Conservation (phyloP, 2,888 invertebrate genomes). For the Chymomyza caudatula region DNA sequence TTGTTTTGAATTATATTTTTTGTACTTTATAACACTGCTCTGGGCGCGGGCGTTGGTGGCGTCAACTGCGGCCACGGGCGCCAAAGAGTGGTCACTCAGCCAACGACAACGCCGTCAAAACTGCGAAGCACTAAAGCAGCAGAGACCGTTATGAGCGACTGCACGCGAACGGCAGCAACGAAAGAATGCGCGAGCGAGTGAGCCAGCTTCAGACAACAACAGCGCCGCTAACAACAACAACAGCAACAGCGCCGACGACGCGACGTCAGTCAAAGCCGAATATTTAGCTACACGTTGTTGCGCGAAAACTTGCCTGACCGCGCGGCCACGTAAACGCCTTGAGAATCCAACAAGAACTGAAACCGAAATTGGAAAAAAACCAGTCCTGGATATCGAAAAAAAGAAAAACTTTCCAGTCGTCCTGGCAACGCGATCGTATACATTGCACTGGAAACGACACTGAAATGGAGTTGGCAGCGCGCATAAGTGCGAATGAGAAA, state of each 20-base stretch:
- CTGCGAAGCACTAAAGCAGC: constrained; percentile 38
- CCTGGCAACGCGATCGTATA: constrained; percentile 64
- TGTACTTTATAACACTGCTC: constrained; percentile 38
- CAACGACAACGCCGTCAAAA: constrained; percentile 8
- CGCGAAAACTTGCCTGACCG: constrained; percentile 43
- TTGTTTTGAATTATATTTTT: neutral
- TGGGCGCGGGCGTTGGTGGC: neutral
- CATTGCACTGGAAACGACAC: constrained; percentile 3
- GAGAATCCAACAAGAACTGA: constrained; percentile 78
- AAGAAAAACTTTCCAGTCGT: constrained; percentile 62
- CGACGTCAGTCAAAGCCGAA: constrained; percentile 43
- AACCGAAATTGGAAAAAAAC: constrained; percentile 77
- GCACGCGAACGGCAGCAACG: constrained; percentile 61
- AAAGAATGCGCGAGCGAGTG: constrained; percentile 52
- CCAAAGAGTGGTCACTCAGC: constrained; percentile 10
- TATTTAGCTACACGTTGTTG: constrained; percentile 13
- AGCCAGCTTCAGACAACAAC: constrained; percentile 21
- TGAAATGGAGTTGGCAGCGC: neutral
- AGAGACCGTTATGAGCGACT: constrained; percentile 64
- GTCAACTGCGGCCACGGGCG: constrained; percentile 1
- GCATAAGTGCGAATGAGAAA: neutral
- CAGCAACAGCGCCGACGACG: constrained; percentile 14
- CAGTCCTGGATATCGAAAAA: constrained; percentile 68
- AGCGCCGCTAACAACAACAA: constrained; percentile 16
- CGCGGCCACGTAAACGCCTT: constrained; percentile 74